These are phyloP conservation scores for Himalopsyche tibetana DNA, from an alignment of 2,888 invertebrate genomes.

Conservation along the genomic window DNA sequence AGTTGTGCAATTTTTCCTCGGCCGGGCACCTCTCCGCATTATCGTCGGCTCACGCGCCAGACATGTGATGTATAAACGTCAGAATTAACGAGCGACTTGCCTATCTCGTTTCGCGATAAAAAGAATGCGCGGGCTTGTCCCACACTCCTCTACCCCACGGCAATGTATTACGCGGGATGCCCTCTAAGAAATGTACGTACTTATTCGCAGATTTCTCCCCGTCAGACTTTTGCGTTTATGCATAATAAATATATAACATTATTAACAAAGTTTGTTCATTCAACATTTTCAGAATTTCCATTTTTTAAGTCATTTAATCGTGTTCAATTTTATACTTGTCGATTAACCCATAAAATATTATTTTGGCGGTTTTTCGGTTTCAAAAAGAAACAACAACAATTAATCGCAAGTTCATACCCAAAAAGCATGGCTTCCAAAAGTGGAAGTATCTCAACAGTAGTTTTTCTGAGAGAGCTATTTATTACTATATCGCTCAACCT, in stretches of 20 bases:
- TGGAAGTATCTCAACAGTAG: too few relatives aligned
- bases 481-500: too few relatives aligned
- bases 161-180: conserved; percentile 13
- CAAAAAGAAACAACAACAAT: too few relatives aligned
- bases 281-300: too few relatives aligned
- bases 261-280: too few relatives aligned
- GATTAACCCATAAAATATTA: too few relatives aligned
- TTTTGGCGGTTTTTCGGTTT: too few relatives aligned
- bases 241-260: not conserved
- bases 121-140: conserved; percentile 46
- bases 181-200: conserved; percentile 2
- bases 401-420: too few relatives aligned
- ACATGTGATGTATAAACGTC: conserved; percentile 64
- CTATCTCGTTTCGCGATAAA: conserved; percentile 62
- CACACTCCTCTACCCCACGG: not conserved
- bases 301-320: too few relatives aligned
- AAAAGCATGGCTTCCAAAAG: too few relatives aligned
- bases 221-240: not conserved
- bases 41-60: conserved; percentile 58
- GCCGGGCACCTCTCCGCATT: conserved; percentile 59
- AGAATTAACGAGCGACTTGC: conserved; percentile 64
- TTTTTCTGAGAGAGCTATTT: too few relatives aligned
- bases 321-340: too few relatives aligned
- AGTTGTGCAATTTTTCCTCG: conserved; percentile 31
- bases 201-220: not conserved